Evolutionary conservation across 1,140 invertebrate genomes (phyloP).

Genomic region (Heliconius nattereri): DNA sequence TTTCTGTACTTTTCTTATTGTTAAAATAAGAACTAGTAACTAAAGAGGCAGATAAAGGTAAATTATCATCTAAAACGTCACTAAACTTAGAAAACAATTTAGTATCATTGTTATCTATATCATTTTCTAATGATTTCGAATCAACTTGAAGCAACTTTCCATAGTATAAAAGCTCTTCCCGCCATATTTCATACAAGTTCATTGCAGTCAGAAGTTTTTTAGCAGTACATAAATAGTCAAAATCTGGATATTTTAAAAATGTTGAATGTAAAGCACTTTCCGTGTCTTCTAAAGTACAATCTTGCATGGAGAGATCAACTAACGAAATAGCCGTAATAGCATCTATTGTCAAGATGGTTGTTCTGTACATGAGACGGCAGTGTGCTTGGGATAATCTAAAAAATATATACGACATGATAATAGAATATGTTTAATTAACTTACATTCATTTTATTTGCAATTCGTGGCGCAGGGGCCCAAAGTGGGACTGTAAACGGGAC

Average conservation of each 20-base stretch:
- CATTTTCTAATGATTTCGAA: slow-evolving; percentile 64
- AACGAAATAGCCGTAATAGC: slow-evolving; percentile 74
- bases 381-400: slow-evolving; percentile 79
- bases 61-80: slow-evolving; percentile 61
- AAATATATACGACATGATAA: slow-evolving; percentile 30
- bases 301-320: slow-evolving; percentile 78
- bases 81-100: slow-evolving; percentile 64
- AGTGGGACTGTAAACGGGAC: too few species aligned
- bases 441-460: too few species aligned
- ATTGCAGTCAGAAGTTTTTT: slow-evolving; percentile 66
- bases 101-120: slow-evolving; percentile 53
- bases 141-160: slow-evolving; percentile 71
- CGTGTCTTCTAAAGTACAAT: slow-evolving; percentile 71
- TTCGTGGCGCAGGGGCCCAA: too few species aligned
- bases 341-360: slow-evolving; percentile 70
- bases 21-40: slow-evolving; percentile 76
- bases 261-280: slow-evolving; percentile 74
- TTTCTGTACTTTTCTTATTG: slow-evolving; percentile 42
- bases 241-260: slow-evolving; percentile 71
- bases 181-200: slow-evolving; percentile 69
- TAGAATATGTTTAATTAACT: neutral
- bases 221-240: slow-evolving; percentile 69
- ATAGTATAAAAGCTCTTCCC: slow-evolving; percentile 70
- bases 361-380: slow-evolving; percentile 75
- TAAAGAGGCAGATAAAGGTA: slow-evolving; percentile 57